Conservation (phyloP, 2,888 invertebrate species). For the Ornithoptera priamus region DNA sequence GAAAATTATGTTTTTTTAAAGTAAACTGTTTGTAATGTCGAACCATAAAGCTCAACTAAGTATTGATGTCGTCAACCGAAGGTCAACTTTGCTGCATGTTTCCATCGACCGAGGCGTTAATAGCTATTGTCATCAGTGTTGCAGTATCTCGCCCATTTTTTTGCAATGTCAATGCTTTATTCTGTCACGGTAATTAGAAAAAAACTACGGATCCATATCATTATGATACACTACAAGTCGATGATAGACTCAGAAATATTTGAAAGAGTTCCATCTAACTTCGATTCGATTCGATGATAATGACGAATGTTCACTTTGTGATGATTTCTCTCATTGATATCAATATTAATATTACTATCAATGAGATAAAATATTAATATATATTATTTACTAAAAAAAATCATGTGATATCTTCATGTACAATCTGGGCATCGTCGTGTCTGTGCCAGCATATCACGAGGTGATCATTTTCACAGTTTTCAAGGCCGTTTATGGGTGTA, state of each 20-base stretch:
- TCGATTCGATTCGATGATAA: too few species aligned
- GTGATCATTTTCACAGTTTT: constrained; percentile 12
- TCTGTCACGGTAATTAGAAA: not conserved
- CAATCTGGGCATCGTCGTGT: constrained; percentile 3
- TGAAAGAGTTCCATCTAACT: too few species aligned
- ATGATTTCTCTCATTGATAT: too few species aligned
- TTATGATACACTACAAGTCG: too few species aligned
- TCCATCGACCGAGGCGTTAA: constrained; percentile 21
- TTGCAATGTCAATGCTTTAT: constrained; percentile 1
- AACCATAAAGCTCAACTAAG: constrained; percentile 12
- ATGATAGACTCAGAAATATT: too few species aligned
- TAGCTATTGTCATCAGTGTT: constrained; percentile 4
- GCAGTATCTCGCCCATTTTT: constrained; percentile 2
- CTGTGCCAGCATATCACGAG: constrained; percentile 1
- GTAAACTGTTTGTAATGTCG: not conserved
- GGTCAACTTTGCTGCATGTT: constrained; percentile 28
- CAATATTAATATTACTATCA: too few species aligned
- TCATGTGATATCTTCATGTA: not conserved
- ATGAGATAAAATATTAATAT: too few species aligned
- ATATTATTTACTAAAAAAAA: not conserved
- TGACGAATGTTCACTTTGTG: too few species aligned
- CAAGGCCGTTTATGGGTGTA: constrained; percentile 25
- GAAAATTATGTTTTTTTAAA: too few species aligned
- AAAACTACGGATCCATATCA: too few species aligned
- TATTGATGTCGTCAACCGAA: constrained; percentile 16